Conservation (phyloP, 1,140 invertebrate genomes). For the Ctenoplectra terminalis region DNA sequence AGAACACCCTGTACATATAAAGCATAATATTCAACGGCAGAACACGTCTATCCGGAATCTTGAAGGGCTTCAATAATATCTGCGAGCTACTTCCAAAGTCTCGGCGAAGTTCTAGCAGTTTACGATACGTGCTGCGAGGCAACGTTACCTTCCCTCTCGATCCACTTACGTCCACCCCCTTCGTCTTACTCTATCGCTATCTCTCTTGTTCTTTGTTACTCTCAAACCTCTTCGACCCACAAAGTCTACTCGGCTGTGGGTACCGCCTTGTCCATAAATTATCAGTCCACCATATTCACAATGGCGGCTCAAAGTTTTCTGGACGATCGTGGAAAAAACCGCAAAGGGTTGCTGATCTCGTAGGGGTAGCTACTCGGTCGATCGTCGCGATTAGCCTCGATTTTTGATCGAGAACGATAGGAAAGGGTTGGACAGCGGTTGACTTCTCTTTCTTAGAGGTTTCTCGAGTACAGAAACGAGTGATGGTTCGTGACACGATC, state of each 20-base stretch:
- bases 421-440: not conserved
- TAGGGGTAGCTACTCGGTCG: conserved; percentile 8
- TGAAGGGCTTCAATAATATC: conserved; percentile 72
- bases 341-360: not conserved
- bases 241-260: not conserved
- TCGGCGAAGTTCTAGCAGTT: conserved; percentile 69
- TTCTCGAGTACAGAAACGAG: not conserved
- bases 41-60: conserved; percentile 69
- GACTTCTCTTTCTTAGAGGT: not conserved
- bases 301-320: conserved; percentile 44
- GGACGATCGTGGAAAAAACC: conserved; percentile 50
- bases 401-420: conserved; percentile 25
- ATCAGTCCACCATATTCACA: conserved; percentile 36
- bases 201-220: conserved; percentile 1
- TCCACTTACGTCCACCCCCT: conserved; percentile 57
- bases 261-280: conserved; percentile 58
- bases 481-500: conserved; percentile 15
- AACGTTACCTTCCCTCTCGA: conserved; percentile 64
- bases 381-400: conserved; percentile 61
- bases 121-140: conserved; percentile 68
- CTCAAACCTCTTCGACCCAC: conserved; percentile 23
- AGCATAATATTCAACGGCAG: conserved; percentile 55
- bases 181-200: not conserved
- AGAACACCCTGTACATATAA: conserved; percentile 34
- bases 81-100: conserved; percentile 71